phyloP scores from a whole-genome alignment of 2,113 vertebrate species.

The Smithornis capensis region DNA sequence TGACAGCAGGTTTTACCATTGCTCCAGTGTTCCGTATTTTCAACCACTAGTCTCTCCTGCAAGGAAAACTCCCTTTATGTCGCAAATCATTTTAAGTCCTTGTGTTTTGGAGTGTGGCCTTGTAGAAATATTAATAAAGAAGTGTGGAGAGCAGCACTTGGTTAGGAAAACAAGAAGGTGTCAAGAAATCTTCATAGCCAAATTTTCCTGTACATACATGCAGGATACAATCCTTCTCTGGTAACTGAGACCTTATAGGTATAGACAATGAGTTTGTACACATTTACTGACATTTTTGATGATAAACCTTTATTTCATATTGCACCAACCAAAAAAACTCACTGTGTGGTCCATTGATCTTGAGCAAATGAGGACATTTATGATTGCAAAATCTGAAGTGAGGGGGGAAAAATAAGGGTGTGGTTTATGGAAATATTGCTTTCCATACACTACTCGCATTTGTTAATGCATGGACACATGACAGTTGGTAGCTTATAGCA shows the following conservation, averaged over 20 bases:
- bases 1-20: not conserved
- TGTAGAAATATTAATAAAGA: not conserved
- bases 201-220: not conserved
- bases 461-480: too few relatives aligned
- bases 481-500: not conserved
- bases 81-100: not conserved
- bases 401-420: not conserved
- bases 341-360: not conserved
- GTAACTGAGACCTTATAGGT: not conserved
- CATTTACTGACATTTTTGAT: not conserved
- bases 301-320: not conserved
- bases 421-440: not conserved
- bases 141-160: not conserved
- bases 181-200: not conserved
- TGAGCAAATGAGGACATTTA: not conserved
- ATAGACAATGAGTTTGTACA: not conserved
- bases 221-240: not conserved
- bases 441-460: fast-evolving
- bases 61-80: not conserved
- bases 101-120: not conserved
- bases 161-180: not conserved
- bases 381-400: not conserved
- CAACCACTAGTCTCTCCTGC: not conserved
- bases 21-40: not conserved
- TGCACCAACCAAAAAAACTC: not conserved